Base-by-base conservation (phyloP, 1,140 invertebrate genomes). In the Steinernema feltiae region DNA sequence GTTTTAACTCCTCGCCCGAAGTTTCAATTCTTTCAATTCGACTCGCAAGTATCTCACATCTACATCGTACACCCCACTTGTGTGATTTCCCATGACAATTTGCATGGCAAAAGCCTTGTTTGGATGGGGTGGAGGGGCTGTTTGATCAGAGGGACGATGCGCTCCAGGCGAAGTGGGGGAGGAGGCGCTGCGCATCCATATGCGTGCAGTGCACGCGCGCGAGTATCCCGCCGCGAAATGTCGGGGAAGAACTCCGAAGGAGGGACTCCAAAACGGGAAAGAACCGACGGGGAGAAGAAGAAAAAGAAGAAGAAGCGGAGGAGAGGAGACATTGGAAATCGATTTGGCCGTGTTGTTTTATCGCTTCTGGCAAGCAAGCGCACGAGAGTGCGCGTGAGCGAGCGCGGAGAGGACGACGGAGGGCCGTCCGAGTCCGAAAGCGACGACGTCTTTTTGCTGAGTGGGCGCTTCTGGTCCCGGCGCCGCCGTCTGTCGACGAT, bases 41-140 rank as follows among this genome's bases (percentile, higher is more conserved):
- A 63, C 35, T 41, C 35, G 18, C n/a, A 27, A 63, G 53, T 63
- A 63, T 63, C 53, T 15, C 53, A 27, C 53, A 63, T 63, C 53
- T 63, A 3, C 53, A 63, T 63, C 15, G 53, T 3, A 27, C 53
- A 63, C 24, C 53, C 53, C 53, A 63, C 53, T 63, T 63, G 53
- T 63, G 53, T 63, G 53, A 63, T 63, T 63, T 63, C 53, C 53
- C 53, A 63, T 63, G 53, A 63, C 53, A 63, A 63, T 63, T 63
- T 27, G 53, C 53, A 3, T 27, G 53, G 53, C 53, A 63, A 63
- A 63, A 63, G 53, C 53, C 53, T 63, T 27, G 12, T 63, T 63
- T 63, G 53, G 53, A 15, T 21, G 53, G 7, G 7, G 35, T n/a
- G n/a, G n/a, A n/a, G n/a, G 41, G 41, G 41, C 41, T 46, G 41